A percentile compares a stretch with the other conserved stretches of the same genome.
These are phyloP conservation scores for Electrophaes corylata DNA, from an alignment of 2,888 invertebrate genomes.

Conservation along the genomic window DNA sequence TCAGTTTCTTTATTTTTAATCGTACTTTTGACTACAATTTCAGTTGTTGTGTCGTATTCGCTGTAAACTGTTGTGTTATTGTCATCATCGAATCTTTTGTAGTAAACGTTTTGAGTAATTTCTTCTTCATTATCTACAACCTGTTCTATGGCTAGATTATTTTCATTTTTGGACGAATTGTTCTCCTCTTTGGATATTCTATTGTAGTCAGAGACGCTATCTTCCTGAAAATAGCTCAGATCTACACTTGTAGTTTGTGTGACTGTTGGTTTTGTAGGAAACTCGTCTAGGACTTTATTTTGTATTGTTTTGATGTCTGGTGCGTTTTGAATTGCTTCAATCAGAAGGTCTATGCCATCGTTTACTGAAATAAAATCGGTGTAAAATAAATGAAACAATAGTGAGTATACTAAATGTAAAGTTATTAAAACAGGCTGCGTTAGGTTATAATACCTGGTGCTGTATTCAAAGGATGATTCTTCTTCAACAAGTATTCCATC, in stretches of 20 bases:
- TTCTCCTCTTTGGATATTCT: slow-evolving; percentile 26
- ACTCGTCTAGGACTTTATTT: slow-evolving; percentile 50
- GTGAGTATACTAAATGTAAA: neutral
- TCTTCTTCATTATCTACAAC: slow-evolving; percentile 8
- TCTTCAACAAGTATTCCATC: slow-evolving; percentile 69
- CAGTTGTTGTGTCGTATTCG: slow-evolving; percentile 16
- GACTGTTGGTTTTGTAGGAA: slow-evolving; percentile 9
- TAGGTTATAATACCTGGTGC: slow-evolving; percentile 54
- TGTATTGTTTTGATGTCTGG: slow-evolving; percentile 64
- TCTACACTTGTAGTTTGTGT: slow-evolving; percentile 10
- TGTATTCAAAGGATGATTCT: slow-evolving; percentile 51
- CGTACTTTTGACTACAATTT: slow-evolving; percentile 9
- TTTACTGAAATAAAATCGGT: slow-evolving; percentile 53
- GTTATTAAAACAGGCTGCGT: neutral
- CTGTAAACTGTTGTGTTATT: slow-evolving; percentile 16
- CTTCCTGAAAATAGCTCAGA: slow-evolving; percentile 5
- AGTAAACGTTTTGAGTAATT: slow-evolving; percentile 18
- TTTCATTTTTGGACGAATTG: slow-evolving; percentile 5
- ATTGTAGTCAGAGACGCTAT: slow-evolving; percentile 20
- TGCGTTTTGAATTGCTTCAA: slow-evolving; percentile 70
- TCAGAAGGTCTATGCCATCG: slow-evolving; percentile 70
- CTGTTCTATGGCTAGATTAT: neutral
- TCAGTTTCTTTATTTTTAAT: slow-evolving; percentile 37
- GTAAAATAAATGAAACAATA: neutral
- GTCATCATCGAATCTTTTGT: slow-evolving; percentile 19